Evolutionary conservation across 2,797 vertebrate genomes (phyloP).

Genomic region (Fistularia commersonii): DNA sequence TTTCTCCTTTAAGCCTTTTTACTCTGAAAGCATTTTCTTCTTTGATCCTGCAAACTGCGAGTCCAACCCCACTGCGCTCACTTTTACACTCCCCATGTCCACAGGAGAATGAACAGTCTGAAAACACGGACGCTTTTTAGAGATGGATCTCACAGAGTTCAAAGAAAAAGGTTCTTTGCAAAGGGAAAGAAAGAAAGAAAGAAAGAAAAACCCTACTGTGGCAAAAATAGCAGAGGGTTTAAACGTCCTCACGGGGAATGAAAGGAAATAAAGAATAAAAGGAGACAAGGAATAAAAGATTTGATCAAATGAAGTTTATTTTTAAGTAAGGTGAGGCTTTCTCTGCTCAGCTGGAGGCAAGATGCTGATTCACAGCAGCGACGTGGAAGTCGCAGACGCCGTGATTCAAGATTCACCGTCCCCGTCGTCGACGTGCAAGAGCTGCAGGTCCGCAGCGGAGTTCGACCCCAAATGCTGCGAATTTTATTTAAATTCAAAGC

Average conservation of each 20-base stretch:
- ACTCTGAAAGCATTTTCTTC: conserved; percentile 50
- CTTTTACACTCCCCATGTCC: conserved; percentile 37
- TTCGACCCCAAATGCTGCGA: too few relatives aligned
- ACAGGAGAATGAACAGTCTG: conserved; percentile 47
- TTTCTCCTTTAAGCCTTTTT: conserved; percentile 33
- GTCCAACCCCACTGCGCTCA: conserved; percentile 44
- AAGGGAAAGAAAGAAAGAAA: conserved; percentile 19
- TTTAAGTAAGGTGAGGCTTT: conserved; percentile 20
- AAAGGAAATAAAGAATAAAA: conserved; percentile 40
- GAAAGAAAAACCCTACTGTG: too few relatives aligned
- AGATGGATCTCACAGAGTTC: conserved; percentile 46
- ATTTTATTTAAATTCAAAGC: too few relatives aligned
- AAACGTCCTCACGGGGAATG: conserved; percentile 14
- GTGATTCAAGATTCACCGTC: neutral
- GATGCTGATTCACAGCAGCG: conserved; percentile 7
- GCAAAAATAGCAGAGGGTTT: too few relatives aligned
- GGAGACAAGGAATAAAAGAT: conserved; percentile 16
- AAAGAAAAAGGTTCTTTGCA: conserved; percentile 43
- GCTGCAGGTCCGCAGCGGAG: too few relatives aligned
- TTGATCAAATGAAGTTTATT: conserved; percentile 17
- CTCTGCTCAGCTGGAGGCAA: conserved; percentile 7
- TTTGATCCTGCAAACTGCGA: conserved; percentile 53
- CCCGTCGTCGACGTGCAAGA: too few relatives aligned
- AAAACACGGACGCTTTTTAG: conserved; percentile 48
- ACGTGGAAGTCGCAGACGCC: neutral